Conservation (phyloP, 2,888 invertebrate genomes). For the Zaprionus obscuricornis region DNA sequence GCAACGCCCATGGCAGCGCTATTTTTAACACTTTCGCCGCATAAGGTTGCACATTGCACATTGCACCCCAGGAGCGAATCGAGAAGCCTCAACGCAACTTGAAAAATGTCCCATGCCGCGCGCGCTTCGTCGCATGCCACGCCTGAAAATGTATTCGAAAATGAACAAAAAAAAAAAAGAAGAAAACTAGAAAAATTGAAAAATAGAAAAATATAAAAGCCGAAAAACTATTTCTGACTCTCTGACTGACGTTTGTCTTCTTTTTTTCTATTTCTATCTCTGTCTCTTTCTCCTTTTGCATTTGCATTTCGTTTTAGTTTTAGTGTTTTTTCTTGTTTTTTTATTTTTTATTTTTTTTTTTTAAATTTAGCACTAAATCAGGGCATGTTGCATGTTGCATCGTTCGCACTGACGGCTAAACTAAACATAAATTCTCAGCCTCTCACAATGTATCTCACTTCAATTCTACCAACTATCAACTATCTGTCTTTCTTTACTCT, state of each 20-base stretch:
- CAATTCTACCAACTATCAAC: conserved; percentile 15
- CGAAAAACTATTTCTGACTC: conserved; percentile 46
- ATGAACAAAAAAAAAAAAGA: conserved; percentile 22
- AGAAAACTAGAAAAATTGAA: background rate
- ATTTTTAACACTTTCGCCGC: conserved; percentile 74
- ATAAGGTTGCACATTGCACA: conserved; percentile 55
- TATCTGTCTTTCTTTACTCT: conserved; percentile 13
- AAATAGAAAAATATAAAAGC: conserved; percentile 4
- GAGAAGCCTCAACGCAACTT: conserved; percentile 44
- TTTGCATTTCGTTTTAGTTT: background rate
- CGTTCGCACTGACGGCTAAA: conserved; percentile 54
- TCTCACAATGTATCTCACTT: conserved; percentile 67
- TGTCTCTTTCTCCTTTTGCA: background rate
- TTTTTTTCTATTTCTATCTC: background rate
- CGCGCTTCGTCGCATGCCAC: conserved; percentile 16
- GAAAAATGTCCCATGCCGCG: conserved; percentile 72
- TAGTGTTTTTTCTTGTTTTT: conserved; percentile 12
- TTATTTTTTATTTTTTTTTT: conserved; percentile 12
- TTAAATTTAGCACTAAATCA: conserved; percentile 80
- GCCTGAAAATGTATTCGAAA: conserved; percentile 52
- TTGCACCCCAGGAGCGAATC: conserved; percentile 72
- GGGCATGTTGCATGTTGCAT: conserved; percentile 57
- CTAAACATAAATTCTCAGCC: conserved; percentile 68
- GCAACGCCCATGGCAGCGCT: conserved; percentile 48
- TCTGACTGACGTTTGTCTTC: background rate